Conservation (phyloP, 1,140 invertebrate species). For the Aporrectodea caliginosa region DNA sequence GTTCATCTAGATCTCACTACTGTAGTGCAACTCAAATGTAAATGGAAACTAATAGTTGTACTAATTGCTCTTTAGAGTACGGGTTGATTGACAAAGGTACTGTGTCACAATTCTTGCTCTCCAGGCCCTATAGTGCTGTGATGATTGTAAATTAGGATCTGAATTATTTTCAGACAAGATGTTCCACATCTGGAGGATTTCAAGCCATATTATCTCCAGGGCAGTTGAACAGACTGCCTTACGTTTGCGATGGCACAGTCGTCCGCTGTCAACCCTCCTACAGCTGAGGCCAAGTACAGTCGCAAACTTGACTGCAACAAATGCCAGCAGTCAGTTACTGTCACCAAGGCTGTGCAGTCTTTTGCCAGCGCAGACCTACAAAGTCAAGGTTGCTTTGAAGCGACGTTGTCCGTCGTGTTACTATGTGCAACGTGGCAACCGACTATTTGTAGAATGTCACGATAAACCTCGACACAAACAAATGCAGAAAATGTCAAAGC, state of each 20-base stretch:
- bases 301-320: neutral
- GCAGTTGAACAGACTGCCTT: neutral
- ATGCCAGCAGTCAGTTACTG: neutral
- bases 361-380: slow-evolving; percentile 43
- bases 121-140: too few relatives aligned
- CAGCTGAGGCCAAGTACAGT: neutral
- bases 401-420: slow-evolving; percentile 73
- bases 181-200: neutral
- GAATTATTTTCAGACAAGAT: too few relatives aligned
- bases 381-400: slow-evolving; percentile 62
- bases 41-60: too few relatives aligned
- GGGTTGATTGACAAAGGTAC: too few relatives aligned
- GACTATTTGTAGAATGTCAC: slow-evolving; percentile 70
- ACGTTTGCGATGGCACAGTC: neutral
- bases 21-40: too few relatives aligned
- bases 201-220: neutral
- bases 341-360: neutral
- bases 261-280: neutral
- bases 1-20: too few relatives aligned
- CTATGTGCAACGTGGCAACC: slow-evolving; percentile 65
- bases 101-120: too few relatives aligned
- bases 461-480: slow-evolving; percentile 74
- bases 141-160: too few relatives aligned
- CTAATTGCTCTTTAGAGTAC: too few relatives aligned
- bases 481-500: slow-evolving; percentile 62